Base-by-base conservation (phyloP, 2,888 invertebrate species). In the Patella ulyssiponensis region DNA sequence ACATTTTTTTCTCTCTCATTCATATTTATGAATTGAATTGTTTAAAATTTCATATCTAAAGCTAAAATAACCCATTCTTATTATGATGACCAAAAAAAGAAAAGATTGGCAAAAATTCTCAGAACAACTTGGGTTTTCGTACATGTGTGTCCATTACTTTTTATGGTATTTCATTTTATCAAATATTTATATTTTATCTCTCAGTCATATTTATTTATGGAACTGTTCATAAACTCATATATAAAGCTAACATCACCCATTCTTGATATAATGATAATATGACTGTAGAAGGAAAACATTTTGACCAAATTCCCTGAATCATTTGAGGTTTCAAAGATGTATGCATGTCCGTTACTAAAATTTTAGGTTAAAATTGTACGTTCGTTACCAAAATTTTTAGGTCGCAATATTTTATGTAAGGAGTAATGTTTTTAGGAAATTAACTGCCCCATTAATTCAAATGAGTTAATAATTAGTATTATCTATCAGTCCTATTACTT, bases 101-200 rank as follows among this genome's bases (percentile, higher is more conserved):
- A 5, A 5, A 58, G 15, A 7, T 58, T 15, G 15, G 58, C n/a
- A n/a, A 12, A 58, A 58, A 58, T 58, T 58, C 5, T 58, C 58
- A 14, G n/a, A 58, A 58, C n/a, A 58, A 58, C n/a, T 58, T 58
- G 58, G n/a, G 58, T 58, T 58, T 58, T 58, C 58, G n/a, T 58
- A 12, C 58, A 58, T 12, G 58, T 58, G 11, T n/a, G 58, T 58
- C 58, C 58, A 14, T 58, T 58, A 58, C 58, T 12, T 58, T 58
- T 58, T 58, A 5, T n/a, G 15, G 17, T n/a, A 27, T 27, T 27
- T 27, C 27, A 27, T 27, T 27, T 27, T 27, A 27, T 27, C 27
- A 27, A 27, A 27, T 27, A 27, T 27, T 27, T 27, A 27, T 27
- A 27, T 27, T 27, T 27, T 27, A 1, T 27, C 27, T 2, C 27